Evolutionary conservation across 1,140 invertebrate species (phyloP).

Genomic region (Liolophura sinensis): DNA sequence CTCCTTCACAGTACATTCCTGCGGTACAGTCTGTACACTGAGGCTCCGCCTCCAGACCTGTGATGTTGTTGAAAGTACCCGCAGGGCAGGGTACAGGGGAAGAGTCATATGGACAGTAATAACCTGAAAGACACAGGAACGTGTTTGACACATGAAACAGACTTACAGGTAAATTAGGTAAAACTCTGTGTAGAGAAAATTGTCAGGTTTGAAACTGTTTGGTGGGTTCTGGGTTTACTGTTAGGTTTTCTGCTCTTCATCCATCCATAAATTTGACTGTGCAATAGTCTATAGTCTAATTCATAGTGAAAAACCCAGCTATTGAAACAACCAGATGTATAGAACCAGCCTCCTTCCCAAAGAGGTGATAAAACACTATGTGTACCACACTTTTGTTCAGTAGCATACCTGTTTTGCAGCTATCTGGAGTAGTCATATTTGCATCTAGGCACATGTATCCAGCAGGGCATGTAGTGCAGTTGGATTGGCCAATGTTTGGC

Average conservation of each 20-base stretch:
- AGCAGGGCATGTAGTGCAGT: constrained; percentile 48
- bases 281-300: too few species aligned
- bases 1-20: constrained; percentile 52
- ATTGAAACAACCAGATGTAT: too few species aligned
- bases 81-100: constrained; percentile 43
- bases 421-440: constrained; percentile 45
- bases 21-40: constrained; percentile 46
- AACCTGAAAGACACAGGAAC: constrained; percentile 28
- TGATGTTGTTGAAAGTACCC: constrained; percentile 51
- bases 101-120: constrained; percentile 41
- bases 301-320: too few species aligned
- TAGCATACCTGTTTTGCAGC: constrained; percentile 39
- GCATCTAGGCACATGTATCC: constrained; percentile 44
- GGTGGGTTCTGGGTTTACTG: too few species aligned
- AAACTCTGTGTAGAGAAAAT: neutral
- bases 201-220: too few species aligned
- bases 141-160: too few species aligned
- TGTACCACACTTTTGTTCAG: too few species aligned
- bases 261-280: too few species aligned
- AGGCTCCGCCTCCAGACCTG: constrained; percentile 29
- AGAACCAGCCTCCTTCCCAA: too few species aligned
- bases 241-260: too few species aligned
- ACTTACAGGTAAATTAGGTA: too few species aligned
- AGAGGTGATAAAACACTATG: too few species aligned
- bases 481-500: constrained; percentile 33